A percentile compares a stretch with the other conserved stretches of the same genome.
phyloP scores from a whole-genome alignment of 2,888 invertebrate genomes.

The Drosophila prolongata region DNA sequence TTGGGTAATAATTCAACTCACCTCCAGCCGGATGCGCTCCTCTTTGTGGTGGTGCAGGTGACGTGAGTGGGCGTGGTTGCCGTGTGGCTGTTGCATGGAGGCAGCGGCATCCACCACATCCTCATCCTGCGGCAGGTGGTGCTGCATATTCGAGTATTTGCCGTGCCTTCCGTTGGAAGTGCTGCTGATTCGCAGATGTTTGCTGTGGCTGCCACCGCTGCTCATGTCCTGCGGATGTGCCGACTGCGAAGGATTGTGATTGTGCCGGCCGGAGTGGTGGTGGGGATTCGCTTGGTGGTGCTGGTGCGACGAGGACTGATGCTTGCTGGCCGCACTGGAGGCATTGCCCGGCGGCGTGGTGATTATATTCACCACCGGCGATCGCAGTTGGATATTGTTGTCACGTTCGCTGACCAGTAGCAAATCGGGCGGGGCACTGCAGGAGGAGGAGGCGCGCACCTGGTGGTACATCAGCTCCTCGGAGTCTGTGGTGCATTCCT shows the following conservation, averaged over 20 bases:
- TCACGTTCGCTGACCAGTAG: constrained; percentile 87
- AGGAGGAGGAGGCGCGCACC: constrained; percentile 87
- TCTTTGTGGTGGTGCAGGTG: constrained; percentile 71
- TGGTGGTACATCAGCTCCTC: constrained; percentile 88
- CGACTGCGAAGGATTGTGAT: constrained; percentile 37
- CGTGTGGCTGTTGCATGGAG: constrained; percentile 44
- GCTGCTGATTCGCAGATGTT: constrained; percentile 74
- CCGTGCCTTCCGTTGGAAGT: constrained; percentile 58
- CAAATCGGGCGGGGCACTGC: constrained; percentile 88
- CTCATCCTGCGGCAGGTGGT: constrained; percentile 49
- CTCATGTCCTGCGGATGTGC: constrained; percentile 60
- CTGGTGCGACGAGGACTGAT: constrained; percentile 44
- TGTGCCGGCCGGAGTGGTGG: constrained; percentile 13
- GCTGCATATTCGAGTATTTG: constrained; percentile 68
- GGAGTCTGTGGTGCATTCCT: constrained; percentile 89
- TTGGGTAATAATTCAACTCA: constrained; percentile 57
- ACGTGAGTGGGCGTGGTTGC: constrained; percentile 55
- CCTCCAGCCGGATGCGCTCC: constrained; percentile 84
- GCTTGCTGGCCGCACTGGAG: constrained; percentile 57
- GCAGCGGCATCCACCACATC: constrained; percentile 65
- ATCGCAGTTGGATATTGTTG: constrained; percentile 82
- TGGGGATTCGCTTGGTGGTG: constrained; percentile 53
- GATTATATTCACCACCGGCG: constrained; percentile 83
- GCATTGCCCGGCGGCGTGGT: constrained; percentile 75
- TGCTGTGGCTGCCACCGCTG: constrained; percentile 67